phyloP scores from a whole-genome alignment of 2,113 vertebrate species.

The Nothocercus nigrocapillus region DNA sequence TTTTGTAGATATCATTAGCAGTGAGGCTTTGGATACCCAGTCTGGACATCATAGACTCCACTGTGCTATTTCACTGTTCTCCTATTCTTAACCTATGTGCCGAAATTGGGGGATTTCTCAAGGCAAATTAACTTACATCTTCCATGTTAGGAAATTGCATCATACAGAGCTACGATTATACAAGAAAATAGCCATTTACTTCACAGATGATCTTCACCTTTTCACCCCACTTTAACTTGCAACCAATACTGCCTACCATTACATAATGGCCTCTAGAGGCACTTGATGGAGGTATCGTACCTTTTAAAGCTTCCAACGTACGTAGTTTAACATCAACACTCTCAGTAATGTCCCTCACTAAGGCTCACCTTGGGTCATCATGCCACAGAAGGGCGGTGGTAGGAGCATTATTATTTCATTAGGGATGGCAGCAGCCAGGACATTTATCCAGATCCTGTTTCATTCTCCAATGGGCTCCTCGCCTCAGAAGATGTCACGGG shows the following conservation, averaged over 20 bases:
- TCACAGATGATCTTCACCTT: neutral
- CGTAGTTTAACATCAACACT: neutral
- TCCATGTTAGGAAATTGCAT: neutral
- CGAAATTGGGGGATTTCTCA: neutral
- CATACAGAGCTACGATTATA: neutral
- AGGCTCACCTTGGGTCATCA: neutral
- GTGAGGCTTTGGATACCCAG: neutral
- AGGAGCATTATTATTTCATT: neutral
- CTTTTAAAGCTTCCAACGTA: neutral
- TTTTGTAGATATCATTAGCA: neutral
- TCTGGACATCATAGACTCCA: neutral
- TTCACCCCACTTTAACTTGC: neutral
- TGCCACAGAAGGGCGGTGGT: neutral
- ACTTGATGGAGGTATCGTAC: neutral
- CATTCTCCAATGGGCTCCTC: neutral
- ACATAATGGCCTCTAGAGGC: neutral
- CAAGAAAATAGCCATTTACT: neutral
- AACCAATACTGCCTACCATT: neutral
- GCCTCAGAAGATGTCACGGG: neutral
- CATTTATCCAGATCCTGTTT: conserved; percentile 1
- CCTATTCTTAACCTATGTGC: neutral
- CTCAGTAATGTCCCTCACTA: neutral
- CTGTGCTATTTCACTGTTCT: neutral
- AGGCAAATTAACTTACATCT: neutral
- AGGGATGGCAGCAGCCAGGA: neutral